Base-by-base conservation (phyloP, 2,888 invertebrate genomes). In the Euplexia lucipara region DNA sequence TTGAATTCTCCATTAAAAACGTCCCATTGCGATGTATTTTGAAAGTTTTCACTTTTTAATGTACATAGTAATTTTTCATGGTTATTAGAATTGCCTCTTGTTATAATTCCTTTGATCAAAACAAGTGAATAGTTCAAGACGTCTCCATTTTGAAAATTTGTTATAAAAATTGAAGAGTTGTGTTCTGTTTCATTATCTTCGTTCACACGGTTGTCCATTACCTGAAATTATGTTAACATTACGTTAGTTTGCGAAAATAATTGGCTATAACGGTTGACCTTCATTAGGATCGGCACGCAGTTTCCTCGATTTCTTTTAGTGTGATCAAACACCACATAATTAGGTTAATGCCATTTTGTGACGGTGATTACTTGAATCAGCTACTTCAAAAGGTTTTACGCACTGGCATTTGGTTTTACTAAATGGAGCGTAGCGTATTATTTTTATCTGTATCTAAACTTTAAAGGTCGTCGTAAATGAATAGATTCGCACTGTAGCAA, bases 1-100 rank as follows among this genome's bases (percentile, higher is more conserved):
- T 97, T 97, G 86, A 98, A 98, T 83, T 96, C 96, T 39, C 96
- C 96, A 75, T 96, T 96, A 53, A 96, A 89, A 45, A 97, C 93
- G 71, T 96, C 96, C 97, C 97, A 97, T 77, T 95, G 91, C 16
- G 95, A 89, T 65, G 88, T 90, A 47, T 86, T 87, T 77, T 92
- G 92, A 70, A 90, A 86, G 70, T 92, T 90, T 76, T 90, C 92
- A 76, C 87, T 90, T 64, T 91, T 92, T 39, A 95, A 87, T 37
- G 88, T 91, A 80, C 96, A 96, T 70, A 86, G 79, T 78, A 95
- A 77, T 86, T 93, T 92, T 54, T 92, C 93, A 74, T 92, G 87
- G 70, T 90, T 91, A 70, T 91, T 94, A 41, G 90, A 90, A 83
- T 91, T 90, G 42, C 93, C 92, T 82, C 90, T 90, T 62, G 93